These are phyloP conservation scores for Ophion ellenae DNA, from an alignment of 2,888 invertebrate genomes.

Conservation along the genomic window DNA sequence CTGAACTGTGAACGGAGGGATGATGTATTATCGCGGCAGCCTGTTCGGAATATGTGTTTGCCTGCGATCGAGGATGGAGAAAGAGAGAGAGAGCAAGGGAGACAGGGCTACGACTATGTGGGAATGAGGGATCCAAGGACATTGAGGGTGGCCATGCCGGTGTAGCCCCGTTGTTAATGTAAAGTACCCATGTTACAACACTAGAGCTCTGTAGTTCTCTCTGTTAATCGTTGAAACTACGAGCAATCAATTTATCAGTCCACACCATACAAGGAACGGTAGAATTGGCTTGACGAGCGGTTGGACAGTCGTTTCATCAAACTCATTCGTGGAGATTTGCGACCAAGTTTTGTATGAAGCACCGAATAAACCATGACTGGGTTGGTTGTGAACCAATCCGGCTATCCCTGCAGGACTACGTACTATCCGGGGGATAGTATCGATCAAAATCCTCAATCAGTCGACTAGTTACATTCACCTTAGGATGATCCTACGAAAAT, in stretches of 20 bases:
- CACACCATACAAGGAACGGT: conserved; percentile 32
- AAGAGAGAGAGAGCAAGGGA: conserved; percentile 5
- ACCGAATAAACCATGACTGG: conserved; percentile 37
- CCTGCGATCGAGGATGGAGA: conserved; percentile 28
- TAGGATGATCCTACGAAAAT: not conserved
- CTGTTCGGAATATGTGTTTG: conserved; percentile 75
- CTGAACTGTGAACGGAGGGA: conserved; percentile 72
- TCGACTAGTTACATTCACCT: not conserved
- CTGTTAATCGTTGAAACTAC: conserved; percentile 65
- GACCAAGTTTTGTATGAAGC: conserved; percentile 33
- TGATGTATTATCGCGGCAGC: conserved; percentile 82
- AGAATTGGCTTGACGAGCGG: conserved; percentile 57
- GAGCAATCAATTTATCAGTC: conserved; percentile 67
- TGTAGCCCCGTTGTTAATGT: conserved; percentile 54
- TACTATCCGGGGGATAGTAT: not conserved
- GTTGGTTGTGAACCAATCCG: conserved; percentile 14
- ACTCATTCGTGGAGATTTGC: conserved; percentile 46
- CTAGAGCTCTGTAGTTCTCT: conserved; percentile 49
- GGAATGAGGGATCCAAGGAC: conserved; percentile 47
- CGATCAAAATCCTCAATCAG: not conserved
- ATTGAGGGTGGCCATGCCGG: conserved; percentile 28
- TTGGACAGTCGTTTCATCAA: conserved; percentile 64
- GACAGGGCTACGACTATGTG: conserved; percentile 5
- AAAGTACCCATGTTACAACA: conserved; percentile 66
- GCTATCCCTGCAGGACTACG: not conserved